Base-by-base conservation (phyloP, 92 coral and sea anemone species). In the Scolanthus callimorphus region DNA sequence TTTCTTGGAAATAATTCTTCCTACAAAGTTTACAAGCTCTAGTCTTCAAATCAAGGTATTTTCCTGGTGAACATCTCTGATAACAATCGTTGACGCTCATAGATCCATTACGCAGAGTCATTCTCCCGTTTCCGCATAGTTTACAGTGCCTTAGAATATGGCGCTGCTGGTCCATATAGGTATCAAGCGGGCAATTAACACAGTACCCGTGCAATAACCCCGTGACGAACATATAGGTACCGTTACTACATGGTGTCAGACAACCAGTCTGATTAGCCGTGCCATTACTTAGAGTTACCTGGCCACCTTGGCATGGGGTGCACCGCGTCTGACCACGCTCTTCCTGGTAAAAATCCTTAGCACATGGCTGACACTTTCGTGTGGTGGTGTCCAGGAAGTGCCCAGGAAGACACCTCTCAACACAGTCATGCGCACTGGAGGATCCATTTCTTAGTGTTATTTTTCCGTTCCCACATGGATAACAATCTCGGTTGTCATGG, bases 1-100 rank as follows among this genome's bases (percentile, higher is more conserved):
- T 4, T 6, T 27, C 73, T 44, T 73, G 80, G 47, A 54, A 81
- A 21, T 13, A 26, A 20, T 77, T 77, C 11, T 23, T 20, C 8
- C 31, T 60, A 28, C 87, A 81, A n/a, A 49, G 34, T 0, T 20
- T 13, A 49, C 87, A 81, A 0, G 31, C 9, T 19, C n/a, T 45
- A 3, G 20, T 25, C 17, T 22, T 20, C 2, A 48, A 0, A 25
- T 73, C 59, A 25, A 55, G 63, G 56, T 24, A 80, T 4, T 73
- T 34, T 17, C 86, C 86, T 25, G 57, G 23, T 0, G 17, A 10
- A 29, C 86, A 80, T 39, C 20, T 13, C 20, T 26, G 20, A 13
- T 44, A 20, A 38, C 86, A 79, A 12, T 70, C 29, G 3, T 59
- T 39, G n/a, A 15, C 24, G 25, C 41, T 17, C 9, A 21, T 38